Evolutionary conservation across 2,888 invertebrate species (phyloP), one percentile per base, ranked within the genome.

Genomic region (Dynastes tityus): DNA sequence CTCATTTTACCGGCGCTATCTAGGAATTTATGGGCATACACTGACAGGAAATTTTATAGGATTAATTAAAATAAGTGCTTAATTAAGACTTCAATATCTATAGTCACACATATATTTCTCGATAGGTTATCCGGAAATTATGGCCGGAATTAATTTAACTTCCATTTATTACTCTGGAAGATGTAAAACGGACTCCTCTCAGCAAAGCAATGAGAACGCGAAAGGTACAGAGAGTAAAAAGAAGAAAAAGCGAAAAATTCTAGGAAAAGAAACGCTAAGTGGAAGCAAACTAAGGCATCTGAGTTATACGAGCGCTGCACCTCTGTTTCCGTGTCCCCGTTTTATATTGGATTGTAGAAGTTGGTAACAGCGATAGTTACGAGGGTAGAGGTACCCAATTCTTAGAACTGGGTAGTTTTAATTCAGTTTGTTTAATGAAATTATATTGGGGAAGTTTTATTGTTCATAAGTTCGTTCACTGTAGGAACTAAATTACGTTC

Each of bases 381-480:
- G 29, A 27, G 29, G 29, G 4, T 11, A 68, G 27, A 9, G 13
- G 51, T 13, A 29, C 27, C 27, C 22, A 27, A 27, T 74, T 61
- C 73, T 61, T 61, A 45, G 45, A 74, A 13, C 73, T 45, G 61
- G 13, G 45, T 61, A 45, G 73, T 45, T 61, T 74, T 74, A 74
- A 74, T 74, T 61, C 63, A 74, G 61, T 74, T 74, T 74, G 73
- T 40, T 45, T 74, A 74, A 74, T 74, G 73, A 61, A 74, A 74
- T 74, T 74, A 74, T 74, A 74, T 74, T 45, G 73, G 55, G 45
- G 61, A 74, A 74, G 73, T 74, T 74, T 74, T 74, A 74, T 74
- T 61, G 61, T 74, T 74, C 61, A 74, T 61, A 61, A 61, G 73
- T 63, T 40, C 27, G 73, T 61, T 45, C 61, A 74, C 63, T 74